Evolutionary conservation across 2,797 vertebrate species (phyloP), one percentile per base, ranked within the genome.

Genomic region (Gallinago nigripennis): DNA sequence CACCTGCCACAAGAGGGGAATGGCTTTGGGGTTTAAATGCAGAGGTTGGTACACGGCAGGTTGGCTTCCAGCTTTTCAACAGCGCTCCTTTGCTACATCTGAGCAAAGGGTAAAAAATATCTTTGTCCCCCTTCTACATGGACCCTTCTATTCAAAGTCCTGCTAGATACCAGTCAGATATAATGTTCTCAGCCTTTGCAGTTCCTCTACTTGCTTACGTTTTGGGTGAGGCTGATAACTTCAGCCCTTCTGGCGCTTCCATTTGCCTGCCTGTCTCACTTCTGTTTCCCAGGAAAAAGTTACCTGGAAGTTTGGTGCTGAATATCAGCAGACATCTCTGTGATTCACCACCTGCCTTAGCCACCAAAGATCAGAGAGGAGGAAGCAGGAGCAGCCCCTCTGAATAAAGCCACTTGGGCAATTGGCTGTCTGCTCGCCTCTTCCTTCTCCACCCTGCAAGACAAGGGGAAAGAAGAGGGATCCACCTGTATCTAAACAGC

Each of bases 181-280:
- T 5, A 50, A 53, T 0, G 1, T 10, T 65, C 39, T n/a, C 15
- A 69, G 37, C 20, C 24, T 69, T 35, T 11, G 15, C 0, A 0
- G 35, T 16, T 91, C 75, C 61, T 61, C 69, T 20, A 4, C 8
- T 0, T 2, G 39, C 16, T 60, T 35, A 18, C 8, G 17, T 3
- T 56, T 65, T 57, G 43, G 33, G 63, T 45, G 65, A 77, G 86
- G 63, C 8, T 72, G 70, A 31, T 12, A 66, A 86, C 39, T 87
- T 78, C 37, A 86, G 53, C 31, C 61, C 17, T 79, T 54, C 72
- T 78, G 88, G 54, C 24, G 24, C n/a, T 24, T 68, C 41, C 23
- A 5, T 48, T 76, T 33, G 8, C 30, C 27, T 43, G 25, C 37
- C 50, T 61, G 46, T 31, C 58, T 48, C 83, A 69, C 33, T 93